Percentiles rank a stretch among this genome's conserved stretches.
Conservation (phyloP, 2,113 vertebrate species). For the Dipodomys stephensi region DNA sequence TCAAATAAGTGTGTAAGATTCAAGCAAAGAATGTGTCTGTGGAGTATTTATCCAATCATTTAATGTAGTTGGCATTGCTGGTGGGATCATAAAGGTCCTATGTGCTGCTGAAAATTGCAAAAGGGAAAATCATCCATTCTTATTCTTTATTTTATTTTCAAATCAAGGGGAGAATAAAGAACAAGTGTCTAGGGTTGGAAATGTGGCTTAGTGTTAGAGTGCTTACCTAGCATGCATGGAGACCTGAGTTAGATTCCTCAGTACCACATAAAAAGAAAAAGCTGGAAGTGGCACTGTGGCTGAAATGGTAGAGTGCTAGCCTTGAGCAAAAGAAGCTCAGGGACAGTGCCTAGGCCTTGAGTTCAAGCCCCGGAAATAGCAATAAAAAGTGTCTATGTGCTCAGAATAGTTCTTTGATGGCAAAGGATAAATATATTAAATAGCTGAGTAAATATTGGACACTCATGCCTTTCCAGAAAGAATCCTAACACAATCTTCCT, state of each 20-base stretch:
- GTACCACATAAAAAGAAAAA: too few species aligned
- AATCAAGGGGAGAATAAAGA: not conserved
- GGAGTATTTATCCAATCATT: slow-evolving; percentile 10
- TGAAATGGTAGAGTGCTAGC: too few species aligned
- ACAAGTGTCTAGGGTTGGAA: too few species aligned
- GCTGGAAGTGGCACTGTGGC: too few species aligned
- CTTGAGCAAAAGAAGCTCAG: too few species aligned
- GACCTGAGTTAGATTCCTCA: too few species aligned
- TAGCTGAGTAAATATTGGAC: not conserved
- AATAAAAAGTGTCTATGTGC: too few species aligned
- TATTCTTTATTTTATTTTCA: slow-evolving; percentile 9
- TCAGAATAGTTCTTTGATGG: not conserved
- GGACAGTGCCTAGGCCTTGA: too few species aligned
- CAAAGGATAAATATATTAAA: not conserved
- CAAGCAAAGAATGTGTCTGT: not conserved
- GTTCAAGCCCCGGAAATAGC: too few species aligned
- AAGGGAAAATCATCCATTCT: slow-evolving; percentile 29
- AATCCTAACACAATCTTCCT: not conserved
- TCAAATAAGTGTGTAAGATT: not conserved
- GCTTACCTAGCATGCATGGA: too few species aligned
- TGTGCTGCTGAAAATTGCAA: slow-evolving; percentile 48
- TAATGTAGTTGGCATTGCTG: slow-evolving; percentile 34
- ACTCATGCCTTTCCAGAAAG: not conserved
- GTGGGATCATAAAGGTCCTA: slow-evolving; percentile 33
- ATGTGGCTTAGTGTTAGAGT: too few species aligned